Evolutionary conservation across 2,113 vertebrate genomes (phyloP), one percentile per base, ranked within the genome.

Genomic region (Paraplagusia blochii): DNA sequence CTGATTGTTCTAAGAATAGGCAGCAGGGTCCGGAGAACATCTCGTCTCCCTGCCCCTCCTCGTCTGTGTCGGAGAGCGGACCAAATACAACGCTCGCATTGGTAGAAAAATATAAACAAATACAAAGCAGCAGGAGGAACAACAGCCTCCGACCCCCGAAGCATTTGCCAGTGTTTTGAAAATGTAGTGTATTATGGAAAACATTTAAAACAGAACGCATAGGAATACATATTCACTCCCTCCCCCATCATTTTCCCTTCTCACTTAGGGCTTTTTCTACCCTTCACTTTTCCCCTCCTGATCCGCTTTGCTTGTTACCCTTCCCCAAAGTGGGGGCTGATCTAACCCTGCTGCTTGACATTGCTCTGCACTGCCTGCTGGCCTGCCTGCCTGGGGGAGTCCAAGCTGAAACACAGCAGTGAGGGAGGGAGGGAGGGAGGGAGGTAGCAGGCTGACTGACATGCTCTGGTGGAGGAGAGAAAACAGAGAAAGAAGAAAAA

Each of bases 391-490:
- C 71, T 77, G 83, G 74, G 80, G 79, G 82, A 83, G 78, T 77
- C 77, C 83, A 79, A 88, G 83, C 85, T 84, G 87, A 84, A 87
- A 83, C 80, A 62, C 81, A 76, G 80, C 72, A 70, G 83, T 55
- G 77, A 72, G 71, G 56, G 69, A 72, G 14, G 40, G 14, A n/a
- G 19, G 16, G 29, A 11, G 8, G 13, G n/a, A 68, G 63, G 80
- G 79, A 79, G 71, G 75, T 69, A 64, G 72, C 74, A 70, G 72
- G 51, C 69, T 78, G 85, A 83, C 73, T 79, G 81, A 83, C 80
- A 81, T 79, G 81, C 68, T 85, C 74, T 60, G 65, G 60, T 72
- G 61, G 79, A 73, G 36, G 11, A 38, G 10, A 13, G 42, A 11
- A 12, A 11, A 13, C 38, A 40, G 1, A 40, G 22, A 29, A 29